Evolutionary conservation across 2,113 vertebrate genomes (phyloP), one percentile per base, ranked within the genome.

Genomic region (Peromyscus maniculatus): DNA sequence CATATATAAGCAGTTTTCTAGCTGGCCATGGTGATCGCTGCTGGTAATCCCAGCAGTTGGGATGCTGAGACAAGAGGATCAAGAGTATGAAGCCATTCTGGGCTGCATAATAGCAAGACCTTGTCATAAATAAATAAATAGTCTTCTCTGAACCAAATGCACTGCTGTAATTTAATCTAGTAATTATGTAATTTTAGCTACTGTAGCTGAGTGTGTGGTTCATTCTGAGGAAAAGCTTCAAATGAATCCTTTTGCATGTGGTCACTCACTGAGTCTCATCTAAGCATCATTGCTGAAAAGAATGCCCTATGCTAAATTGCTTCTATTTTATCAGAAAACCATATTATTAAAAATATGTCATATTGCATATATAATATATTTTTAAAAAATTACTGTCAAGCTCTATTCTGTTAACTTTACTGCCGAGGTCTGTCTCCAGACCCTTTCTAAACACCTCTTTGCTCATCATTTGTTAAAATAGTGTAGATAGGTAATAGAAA

Each of bases 251-350:
- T 90, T 77, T 66, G 24, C 10, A 3, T 74, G 9, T 87, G n/a
- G 46, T 5, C 57, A 12, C 52, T 95, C 22, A 39, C 3, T 39
- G 24, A 43, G 11, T 64, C 33, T 55, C 80, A 79, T 87, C 46
- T 36, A 12, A 36, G 43, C 2, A 26, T 80, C 15, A 31, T 82
- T 93, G 22, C 67, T 89, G 43, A 82, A 84, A 91, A 95, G n/a
- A 22, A 88, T 15, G 6, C 22, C 36, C 43, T 84, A 3, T 43
- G 26, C 9, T 62, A 69, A 78, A 57, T 59, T 95, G 43, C 84
- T 94, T 57, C 69, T 93, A 19, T 87, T 95, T 80, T 72, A 7
- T 78, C n/a, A 91, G 89, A 36, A 96, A 91, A 49, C 4, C 77
- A 15, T 0, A 4, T 79, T 79, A 33, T 33, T 80, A 36, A 22